Evolutionary conservation across 2,113 vertebrate genomes (phyloP).

Genomic region (Salvelinus alpinus): DNA sequence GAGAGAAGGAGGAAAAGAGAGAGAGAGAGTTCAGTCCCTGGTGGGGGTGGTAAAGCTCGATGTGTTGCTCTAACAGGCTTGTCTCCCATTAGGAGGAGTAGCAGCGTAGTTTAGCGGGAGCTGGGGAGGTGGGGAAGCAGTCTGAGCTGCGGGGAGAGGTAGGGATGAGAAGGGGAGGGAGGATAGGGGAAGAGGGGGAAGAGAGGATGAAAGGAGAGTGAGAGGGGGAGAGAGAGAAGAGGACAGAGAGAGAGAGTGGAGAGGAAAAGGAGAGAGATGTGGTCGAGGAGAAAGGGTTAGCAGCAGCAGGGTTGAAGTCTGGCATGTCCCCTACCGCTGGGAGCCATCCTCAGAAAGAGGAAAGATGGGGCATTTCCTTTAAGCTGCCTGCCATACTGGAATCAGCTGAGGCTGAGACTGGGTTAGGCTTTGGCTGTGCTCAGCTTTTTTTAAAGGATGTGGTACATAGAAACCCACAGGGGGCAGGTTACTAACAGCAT

Average conservation of each 20-base stretch:
- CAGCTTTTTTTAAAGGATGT: not conserved
- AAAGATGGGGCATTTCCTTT: constrained; percentile 20
- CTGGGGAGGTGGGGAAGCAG: constrained; percentile 9
- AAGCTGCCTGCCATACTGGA: not conserved
- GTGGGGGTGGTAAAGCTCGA: constrained; percentile 52
- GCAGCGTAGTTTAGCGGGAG: constrained; percentile 49
- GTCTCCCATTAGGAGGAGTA: constrained; percentile 66
- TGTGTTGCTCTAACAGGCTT: constrained; percentile 67
- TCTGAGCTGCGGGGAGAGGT: constrained; percentile 25
- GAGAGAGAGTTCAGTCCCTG: constrained; percentile 30
- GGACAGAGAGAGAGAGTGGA: not conserved
- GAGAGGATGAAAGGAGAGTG: not conserved
- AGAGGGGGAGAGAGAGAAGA: not conserved
- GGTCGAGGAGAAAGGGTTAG: not conserved
- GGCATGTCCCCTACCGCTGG: not conserved
- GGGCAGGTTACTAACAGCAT: no score
- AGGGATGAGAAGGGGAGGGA: not conserved
- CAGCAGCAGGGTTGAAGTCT: constrained; percentile 3
- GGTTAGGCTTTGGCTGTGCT: not conserved
- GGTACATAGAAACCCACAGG: not conserved
- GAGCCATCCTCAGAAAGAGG: not conserved
- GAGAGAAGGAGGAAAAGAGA: no score
- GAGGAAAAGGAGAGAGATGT: no score
- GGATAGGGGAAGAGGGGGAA: fast-evolving
- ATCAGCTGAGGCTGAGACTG: not conserved